phyloP scores from a whole-genome alignment of 1,140 invertebrate species.

The Geopemphigus sp. region DNA sequence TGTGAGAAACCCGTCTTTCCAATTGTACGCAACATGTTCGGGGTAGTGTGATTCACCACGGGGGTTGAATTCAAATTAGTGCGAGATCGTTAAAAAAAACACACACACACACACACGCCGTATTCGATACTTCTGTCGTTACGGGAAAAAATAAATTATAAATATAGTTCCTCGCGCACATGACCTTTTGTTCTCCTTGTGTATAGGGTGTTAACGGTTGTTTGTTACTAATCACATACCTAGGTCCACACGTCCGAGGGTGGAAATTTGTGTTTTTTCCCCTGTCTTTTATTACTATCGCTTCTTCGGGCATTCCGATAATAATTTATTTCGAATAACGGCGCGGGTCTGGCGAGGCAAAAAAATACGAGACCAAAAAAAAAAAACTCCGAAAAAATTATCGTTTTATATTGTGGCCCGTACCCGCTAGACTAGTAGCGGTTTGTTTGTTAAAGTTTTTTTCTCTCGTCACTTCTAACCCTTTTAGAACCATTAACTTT shows the following conservation, averaged over 20 bases:
- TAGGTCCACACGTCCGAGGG: constrained; percentile 13
- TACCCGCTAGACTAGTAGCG: not conserved
- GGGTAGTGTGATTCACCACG: not conserved
- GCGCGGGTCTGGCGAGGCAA: constrained; percentile 1
- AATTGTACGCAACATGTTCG: constrained; percentile 34
- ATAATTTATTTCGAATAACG: constrained; percentile 31
- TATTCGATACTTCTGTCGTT: constrained; percentile 13
- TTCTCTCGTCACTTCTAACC: not conserved
- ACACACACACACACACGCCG: not conserved
- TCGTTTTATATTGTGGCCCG: not conserved
- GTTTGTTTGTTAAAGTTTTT: constrained; percentile 33
- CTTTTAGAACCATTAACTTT: constrained; percentile 34
- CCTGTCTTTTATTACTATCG: constrained; percentile 21
- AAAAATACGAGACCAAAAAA: not conserved
- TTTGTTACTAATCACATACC: constrained; percentile 42
- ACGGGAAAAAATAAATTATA: constrained; percentile 14
- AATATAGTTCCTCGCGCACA: constrained; percentile 14
- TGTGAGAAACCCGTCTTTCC: constrained; percentile 23
- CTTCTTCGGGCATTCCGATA: constrained; percentile 2
- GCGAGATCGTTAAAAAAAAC: constrained; percentile 40
- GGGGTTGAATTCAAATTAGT: constrained; percentile 42
- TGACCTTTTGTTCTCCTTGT: constrained; percentile 23
- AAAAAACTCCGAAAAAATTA: not conserved
- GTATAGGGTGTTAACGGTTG: constrained; percentile 46
- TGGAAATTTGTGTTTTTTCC: constrained; percentile 33